Evolutionary conservation across 2,888 invertebrate species (phyloP).

Genomic region (Meandrusa payeni): DNA sequence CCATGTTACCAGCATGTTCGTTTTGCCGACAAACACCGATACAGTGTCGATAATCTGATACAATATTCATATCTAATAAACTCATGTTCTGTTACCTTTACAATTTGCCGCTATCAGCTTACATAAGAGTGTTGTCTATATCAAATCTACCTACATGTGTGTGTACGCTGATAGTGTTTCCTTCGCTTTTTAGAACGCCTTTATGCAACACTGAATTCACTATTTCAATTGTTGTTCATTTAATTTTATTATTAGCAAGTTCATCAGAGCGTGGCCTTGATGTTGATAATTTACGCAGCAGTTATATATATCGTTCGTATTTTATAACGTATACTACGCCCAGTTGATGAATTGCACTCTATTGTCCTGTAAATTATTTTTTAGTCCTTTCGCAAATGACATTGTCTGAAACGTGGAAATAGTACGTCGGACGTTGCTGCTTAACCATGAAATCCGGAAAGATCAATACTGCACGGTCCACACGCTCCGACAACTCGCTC

Average conservation of each 20-base stretch:
- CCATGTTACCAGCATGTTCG: constrained; percentile 40
- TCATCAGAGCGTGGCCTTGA: too few species aligned
- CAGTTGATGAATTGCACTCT: too few species aligned
- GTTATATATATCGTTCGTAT: too few species aligned
- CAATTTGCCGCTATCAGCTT: constrained; percentile 70
- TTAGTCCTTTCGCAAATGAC: constrained; percentile 31
- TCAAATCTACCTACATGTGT: constrained; percentile 50
- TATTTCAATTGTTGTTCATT: not conserved
- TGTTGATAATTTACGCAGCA: too few species aligned
- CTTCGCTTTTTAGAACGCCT: constrained; percentile 25
- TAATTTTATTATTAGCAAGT: not conserved
- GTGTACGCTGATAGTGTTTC: constrained; percentile 27
- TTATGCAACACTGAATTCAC: constrained; percentile 14
- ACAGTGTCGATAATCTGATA: constrained; percentile 61
- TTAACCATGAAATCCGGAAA: constrained; percentile 29
- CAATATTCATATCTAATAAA: constrained; percentile 73
- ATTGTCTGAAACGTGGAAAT: constrained; percentile 45
- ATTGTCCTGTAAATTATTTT: constrained; percentile 28
- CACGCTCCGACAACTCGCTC: constrained; percentile 31
- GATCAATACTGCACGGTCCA: constrained; percentile 29
- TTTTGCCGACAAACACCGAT: constrained; percentile 49
- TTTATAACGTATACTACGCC: too few species aligned
- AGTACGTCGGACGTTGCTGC: too few species aligned
- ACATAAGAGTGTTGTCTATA: constrained; percentile 57
- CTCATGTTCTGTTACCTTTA: constrained; percentile 71